Evolutionary conservation across 2,888 invertebrate species (phyloP).

Genomic region (Chaetoderma sp.): DNA sequence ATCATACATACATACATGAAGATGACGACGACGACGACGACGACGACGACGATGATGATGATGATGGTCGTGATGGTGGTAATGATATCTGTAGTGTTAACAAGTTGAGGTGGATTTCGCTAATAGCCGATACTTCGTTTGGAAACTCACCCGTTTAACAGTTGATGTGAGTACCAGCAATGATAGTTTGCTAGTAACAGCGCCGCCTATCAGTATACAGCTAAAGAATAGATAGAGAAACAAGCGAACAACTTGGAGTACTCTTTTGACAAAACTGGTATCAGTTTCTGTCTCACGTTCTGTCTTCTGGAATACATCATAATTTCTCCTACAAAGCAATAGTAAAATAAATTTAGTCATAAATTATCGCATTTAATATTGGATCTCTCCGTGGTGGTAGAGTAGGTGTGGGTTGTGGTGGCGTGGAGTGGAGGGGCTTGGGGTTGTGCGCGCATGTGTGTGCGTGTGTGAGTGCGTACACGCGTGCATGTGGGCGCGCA

Average conservation of each 20-base stretch:
- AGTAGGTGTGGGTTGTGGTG: no score
- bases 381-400: no score
- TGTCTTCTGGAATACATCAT: conserved; percentile 56
- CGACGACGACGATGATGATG: not conserved
- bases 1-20: not conserved
- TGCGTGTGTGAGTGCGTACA: no score
- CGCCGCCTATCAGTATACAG: conserved; percentile 84
- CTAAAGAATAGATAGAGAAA: conserved; percentile 88
- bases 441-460: no score
- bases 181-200: conserved; percentile 89
- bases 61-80: not conserved
- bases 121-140: no score
- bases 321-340: conserved; percentile 48
- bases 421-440: no score
- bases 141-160: conserved; percentile 44
- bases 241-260: conserved; percentile 69
- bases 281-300: conserved; percentile 56
- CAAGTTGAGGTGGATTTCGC: no score
- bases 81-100: no score
- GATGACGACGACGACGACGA: not conserved
- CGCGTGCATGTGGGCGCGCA: no score
- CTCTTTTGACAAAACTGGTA: conserved; percentile 55
- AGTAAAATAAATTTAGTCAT: not conserved
- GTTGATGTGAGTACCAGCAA: conserved; percentile 70
- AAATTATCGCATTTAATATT: not conserved